A percentile compares a stretch with the other conserved stretches of the same genome.
Evolutionary conservation across 2,888 invertebrate genomes (phyloP).

Genomic region (Hymenopus coronatus): DNA sequence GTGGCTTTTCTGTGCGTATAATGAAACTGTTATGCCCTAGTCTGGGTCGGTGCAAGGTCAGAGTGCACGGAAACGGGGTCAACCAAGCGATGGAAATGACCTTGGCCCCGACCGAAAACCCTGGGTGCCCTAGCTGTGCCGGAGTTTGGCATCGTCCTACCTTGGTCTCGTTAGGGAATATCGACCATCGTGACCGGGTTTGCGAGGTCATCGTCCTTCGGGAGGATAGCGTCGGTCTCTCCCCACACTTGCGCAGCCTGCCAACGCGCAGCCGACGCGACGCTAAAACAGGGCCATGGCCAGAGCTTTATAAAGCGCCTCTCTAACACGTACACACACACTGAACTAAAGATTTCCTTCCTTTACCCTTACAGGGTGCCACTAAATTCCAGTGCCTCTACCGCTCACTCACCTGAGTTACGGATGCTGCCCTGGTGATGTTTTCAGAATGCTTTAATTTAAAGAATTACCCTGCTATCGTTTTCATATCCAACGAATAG

Average conservation of each 20-base stretch:
- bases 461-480: too few relatives aligned
- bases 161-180: conserved; percentile 16
- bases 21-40: background rate
- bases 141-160: conserved; percentile 18
- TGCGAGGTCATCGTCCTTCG: conserved; percentile 39
- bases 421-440: too few relatives aligned
- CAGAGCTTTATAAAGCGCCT: background rate
- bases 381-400: background rate
- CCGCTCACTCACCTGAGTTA: too few relatives aligned
- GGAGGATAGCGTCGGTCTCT: conserved; percentile 18
- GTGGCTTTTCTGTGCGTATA: background rate
- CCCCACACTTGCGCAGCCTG: background rate
- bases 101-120: conserved; percentile 23
- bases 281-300: conserved; percentile 27
- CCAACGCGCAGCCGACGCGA: conserved; percentile 6
- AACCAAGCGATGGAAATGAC: conserved; percentile 6
- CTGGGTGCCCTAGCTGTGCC: background rate
- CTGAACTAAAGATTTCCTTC: background rate
- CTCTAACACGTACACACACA: background rate
- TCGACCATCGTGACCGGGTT: conserved; percentile 27
- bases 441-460: too few relatives aligned
- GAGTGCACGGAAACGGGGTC: conserved; percentile 1
- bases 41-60: conserved; percentile 1
- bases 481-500: too few relatives aligned
- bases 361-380: background rate